phyloP scores from a whole-genome alignment of 2,113 vertebrate genomes.

The Anolis carolinensis region DNA sequence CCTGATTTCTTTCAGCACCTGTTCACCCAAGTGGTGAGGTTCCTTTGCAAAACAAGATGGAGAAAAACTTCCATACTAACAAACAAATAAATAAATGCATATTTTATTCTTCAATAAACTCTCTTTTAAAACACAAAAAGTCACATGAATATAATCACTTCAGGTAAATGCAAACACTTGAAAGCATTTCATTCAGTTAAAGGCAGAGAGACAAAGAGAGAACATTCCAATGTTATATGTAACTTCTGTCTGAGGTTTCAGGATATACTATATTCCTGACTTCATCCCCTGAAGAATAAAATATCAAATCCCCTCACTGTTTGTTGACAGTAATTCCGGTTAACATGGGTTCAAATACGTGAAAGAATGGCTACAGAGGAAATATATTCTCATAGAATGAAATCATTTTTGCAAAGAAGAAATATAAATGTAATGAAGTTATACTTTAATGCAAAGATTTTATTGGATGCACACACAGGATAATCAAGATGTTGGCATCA shows the following conservation, averaged over 20 bases:
- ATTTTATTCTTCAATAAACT: slow-evolving; percentile 32
- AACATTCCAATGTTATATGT: slow-evolving; percentile 29
- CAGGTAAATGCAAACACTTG: slow-evolving; percentile 50
- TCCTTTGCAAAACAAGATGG: slow-evolving; percentile 52
- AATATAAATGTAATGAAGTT: slow-evolving; percentile 46
- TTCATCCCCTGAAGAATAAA: slow-evolving; percentile 35
- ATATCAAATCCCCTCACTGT: slow-evolving; percentile 3
- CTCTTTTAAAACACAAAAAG: slow-evolving; percentile 21
- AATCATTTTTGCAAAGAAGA: slow-evolving; percentile 54
- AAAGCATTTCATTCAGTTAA: slow-evolving; percentile 46
- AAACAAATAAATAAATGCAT: slow-evolving; percentile 42
- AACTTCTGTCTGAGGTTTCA: slow-evolving; percentile 34
- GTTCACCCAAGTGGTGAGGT: slow-evolving; percentile 45
- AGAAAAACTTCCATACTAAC: slow-evolving; percentile 58
- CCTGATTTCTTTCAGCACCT: slow-evolving; percentile 52
- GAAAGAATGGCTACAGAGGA: slow-evolving; percentile 36
- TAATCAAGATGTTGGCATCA: slow-evolving; percentile 34
- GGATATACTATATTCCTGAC: slow-evolving; percentile 37
- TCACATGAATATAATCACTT: slow-evolving; percentile 32
- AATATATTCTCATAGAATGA: slow-evolving; percentile 31
- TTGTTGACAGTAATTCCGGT: slow-evolving; percentile 38
- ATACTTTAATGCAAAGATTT: slow-evolving; percentile 38
- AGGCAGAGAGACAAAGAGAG: slow-evolving; percentile 10
- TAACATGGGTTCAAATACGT: slow-evolving; percentile 38
- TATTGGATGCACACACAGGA: slow-evolving; percentile 43